Evolutionary conservation across 2,113 vertebrate genomes (phyloP), one percentile per base, ranked within the genome.

Genomic region (Toxotes jaculatrix): DNA sequence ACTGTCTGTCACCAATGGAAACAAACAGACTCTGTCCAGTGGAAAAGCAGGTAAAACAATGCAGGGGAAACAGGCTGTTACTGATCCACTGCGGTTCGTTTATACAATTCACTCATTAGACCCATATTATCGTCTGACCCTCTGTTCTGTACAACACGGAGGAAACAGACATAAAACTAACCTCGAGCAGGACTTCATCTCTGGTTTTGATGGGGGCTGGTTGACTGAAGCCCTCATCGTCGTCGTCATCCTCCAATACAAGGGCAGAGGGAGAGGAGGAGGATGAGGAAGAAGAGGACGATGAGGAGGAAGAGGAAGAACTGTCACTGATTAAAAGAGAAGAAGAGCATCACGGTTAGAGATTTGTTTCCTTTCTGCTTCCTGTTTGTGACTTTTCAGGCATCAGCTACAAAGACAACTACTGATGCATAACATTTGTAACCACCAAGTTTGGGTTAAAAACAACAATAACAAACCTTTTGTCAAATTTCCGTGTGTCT

Each of bases 211-310:
- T 57, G 12, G 89, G 80, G 1, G 70, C 57, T 2, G 89, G 90
- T 31, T 89, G 91, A 79, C 84, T 93, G 80, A 92, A 89, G 40
- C 88, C 87, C 62, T 94, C 93, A 5, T 93, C 89, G 0, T 93
- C 87, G 2, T 88, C 89, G 0, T 91, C 89, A 0, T 86, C 87
- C 36, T 66, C 87, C 13, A 84, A 12, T 21, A 77, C 2, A 0
- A 6, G 72, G 6, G 34, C 17, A 36, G 76, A 66, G 7, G 82
- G 74, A 10, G 89, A 82, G n/a, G 88, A 88, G 2, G 89, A 81
- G 1, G 86, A 87, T 1, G 91, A 90, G 4, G 91, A 91, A 0
- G 91, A 89, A 0, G 91, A 85, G 0, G 91, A 91, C 0, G 91
- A 90, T 3, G 88, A 91, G 0, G 88, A 90, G 0, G 91, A 91